phyloP scores from a whole-genome alignment of 2,797 vertebrate genomes.

The Channa striata region DNA sequence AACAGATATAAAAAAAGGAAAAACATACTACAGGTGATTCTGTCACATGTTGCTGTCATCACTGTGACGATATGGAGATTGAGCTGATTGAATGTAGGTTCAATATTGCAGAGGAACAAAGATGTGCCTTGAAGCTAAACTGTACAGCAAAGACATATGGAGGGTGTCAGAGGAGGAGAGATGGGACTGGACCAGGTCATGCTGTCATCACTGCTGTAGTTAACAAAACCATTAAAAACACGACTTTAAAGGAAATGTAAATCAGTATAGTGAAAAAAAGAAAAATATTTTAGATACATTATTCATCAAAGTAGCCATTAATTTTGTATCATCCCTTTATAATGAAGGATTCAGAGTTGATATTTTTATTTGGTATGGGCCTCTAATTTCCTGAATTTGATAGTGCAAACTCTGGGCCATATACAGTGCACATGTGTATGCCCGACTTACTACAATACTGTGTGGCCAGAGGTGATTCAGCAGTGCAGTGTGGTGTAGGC shows the following conservation, averaged over 20 bases:
- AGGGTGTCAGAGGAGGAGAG: conserved; percentile 26
- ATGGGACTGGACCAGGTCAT: conserved; percentile 21
- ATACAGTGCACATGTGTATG: neutral
- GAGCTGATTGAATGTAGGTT: conserved; percentile 60
- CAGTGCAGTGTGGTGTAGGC: conserved; percentile 12
- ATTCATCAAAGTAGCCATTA: conserved; percentile 24
- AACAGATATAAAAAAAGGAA: conserved; percentile 39
- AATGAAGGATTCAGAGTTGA: neutral
- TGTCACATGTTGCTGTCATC: conserved; percentile 48
- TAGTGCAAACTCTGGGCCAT: neutral
- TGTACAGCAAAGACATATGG: conserved; percentile 61
- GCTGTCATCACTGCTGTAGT: conserved; percentile 28
- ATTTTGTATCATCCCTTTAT: conserved; percentile 16
- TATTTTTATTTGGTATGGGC: conserved; percentile 31
- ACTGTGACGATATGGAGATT: conserved; percentile 37
- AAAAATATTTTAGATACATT: conserved; percentile 6
- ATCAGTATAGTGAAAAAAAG: conserved; percentile 10
- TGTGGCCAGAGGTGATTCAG: conserved; percentile 19
- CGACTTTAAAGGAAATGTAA: conserved; percentile 29
- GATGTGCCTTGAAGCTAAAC: conserved; percentile 54
- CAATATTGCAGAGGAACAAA: conserved; percentile 55
- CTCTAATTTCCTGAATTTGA: conserved; percentile 48
- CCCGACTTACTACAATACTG: neutral
- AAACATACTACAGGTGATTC: conserved; percentile 42
- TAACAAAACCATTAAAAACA: conserved; percentile 26